Conservation (phyloP, 2,797 vertebrate genomes). For the Eremophila alpestris region DNA sequence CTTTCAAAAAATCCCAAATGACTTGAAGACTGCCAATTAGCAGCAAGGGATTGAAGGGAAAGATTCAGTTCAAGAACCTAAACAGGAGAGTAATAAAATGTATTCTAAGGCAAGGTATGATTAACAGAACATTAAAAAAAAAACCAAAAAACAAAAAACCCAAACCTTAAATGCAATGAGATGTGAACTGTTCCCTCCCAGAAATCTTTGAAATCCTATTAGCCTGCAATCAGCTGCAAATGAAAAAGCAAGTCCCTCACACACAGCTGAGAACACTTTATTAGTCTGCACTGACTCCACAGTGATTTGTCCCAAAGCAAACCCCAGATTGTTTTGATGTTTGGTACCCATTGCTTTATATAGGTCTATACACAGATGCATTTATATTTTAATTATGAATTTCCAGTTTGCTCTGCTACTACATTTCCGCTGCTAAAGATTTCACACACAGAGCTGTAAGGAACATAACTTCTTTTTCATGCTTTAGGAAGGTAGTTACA, state of each 20-base stretch:
- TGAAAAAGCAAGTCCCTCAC: slow-evolving; percentile 34
- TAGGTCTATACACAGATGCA: not conserved
- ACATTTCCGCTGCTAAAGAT: not conserved
- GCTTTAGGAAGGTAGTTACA: not conserved
- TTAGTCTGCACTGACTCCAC: not conserved
- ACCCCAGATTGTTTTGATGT: not conserved
- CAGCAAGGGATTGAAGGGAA: not conserved
- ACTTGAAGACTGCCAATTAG: slow-evolving; percentile 39
- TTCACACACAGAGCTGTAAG: not conserved
- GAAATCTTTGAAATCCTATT: slow-evolving; percentile 64
- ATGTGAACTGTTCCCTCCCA: slow-evolving; percentile 37
- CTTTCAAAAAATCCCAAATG: not conserved
- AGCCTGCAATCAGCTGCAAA: slow-evolving; percentile 54
- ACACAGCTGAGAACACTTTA: slow-evolving; percentile 1
- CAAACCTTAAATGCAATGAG: not conserved
- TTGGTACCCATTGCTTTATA: not conserved
- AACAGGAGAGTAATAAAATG: slow-evolving; percentile 35
- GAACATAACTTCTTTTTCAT: not conserved
- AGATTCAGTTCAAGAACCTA: not conserved
- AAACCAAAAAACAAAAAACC: accelerated
- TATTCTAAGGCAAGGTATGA: slow-evolving; percentile 33
- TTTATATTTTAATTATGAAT: slow-evolving; percentile 23
- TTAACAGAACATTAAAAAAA: not conserved
- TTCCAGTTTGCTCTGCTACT: not conserved
- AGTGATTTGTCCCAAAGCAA: slow-evolving; percentile 19